Evolutionary conservation across 2,797 vertebrate species (phyloP).

Genomic region (Xiphophorus birchmanni): DNA sequence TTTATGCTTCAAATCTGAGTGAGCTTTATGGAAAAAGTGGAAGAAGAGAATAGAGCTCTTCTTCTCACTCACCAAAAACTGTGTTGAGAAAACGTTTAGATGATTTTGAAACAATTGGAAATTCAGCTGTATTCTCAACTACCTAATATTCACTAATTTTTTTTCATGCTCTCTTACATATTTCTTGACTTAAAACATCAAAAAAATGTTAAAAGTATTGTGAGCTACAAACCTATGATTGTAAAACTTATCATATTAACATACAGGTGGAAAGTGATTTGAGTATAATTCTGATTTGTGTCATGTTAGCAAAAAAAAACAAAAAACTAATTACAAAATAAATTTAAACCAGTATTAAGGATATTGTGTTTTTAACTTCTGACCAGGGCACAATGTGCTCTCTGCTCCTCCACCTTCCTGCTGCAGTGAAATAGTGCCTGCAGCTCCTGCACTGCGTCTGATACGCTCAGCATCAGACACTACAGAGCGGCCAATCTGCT

Average conservation of each 20-base stretch:
- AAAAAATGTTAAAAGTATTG: neutral
- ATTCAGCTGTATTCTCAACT: neutral
- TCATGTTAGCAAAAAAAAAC: neutral
- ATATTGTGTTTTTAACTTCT: neutral
- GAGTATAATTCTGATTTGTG: neutral
- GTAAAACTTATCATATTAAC: neutral
- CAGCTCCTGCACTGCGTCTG: conserved; percentile 62
- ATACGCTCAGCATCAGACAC: conserved; percentile 52
- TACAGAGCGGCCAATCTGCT: conserved; percentile 19
- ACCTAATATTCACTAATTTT: neutral
- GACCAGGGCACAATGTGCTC: conserved; percentile 11
- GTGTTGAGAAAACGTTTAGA: neutral
- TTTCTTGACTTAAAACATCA: neutral
- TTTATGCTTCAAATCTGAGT: neutral
- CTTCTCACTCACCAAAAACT: neutral
- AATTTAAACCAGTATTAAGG: neutral
- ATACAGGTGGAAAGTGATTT: neutral
- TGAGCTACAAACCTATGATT: neutral
- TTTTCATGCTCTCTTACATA: neutral
- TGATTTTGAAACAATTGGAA: neutral
- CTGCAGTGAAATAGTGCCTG: conserved; percentile 63
- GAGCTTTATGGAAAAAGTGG: neutral
- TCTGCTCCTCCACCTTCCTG: conserved; percentile 29
- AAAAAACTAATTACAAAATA: neutral
- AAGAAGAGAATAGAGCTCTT: neutral